These are phyloP conservation scores for Drosophila tani DNA, from an alignment of 1,140 invertebrate genomes.

Conservation along the genomic window DNA sequence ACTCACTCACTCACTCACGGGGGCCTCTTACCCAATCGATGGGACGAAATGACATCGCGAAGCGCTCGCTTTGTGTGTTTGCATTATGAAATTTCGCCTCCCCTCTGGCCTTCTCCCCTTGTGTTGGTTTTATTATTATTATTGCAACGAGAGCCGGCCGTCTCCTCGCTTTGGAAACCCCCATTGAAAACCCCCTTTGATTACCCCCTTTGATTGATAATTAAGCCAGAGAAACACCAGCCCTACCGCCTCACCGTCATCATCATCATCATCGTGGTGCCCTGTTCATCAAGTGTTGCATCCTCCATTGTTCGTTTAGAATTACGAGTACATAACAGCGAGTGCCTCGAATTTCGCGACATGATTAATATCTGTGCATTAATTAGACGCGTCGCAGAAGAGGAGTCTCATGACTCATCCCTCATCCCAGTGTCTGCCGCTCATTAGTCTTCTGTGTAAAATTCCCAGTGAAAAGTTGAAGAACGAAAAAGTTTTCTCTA, in stretches of 20 bases:
- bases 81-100: slow-evolving; percentile 30
- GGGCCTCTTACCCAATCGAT: slow-evolving; percentile 49
- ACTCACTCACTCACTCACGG: not conserved
- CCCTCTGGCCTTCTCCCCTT: not conserved
- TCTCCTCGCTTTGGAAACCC: not conserved
- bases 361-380: slow-evolving; percentile 73
- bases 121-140: slow-evolving; percentile 6
- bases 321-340: slow-evolving; percentile 45
- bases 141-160: slow-evolving; percentile 1
- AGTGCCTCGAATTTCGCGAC: slow-evolving; percentile 45
- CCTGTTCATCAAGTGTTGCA: slow-evolving; percentile 19
- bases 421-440: slow-evolving; percentile 20
- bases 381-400: slow-evolving; percentile 54
- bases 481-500: slow-evolving; percentile 40
- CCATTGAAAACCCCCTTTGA: not conserved
- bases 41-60: slow-evolving; percentile 9
- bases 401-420: slow-evolving; percentile 14
- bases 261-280: slow-evolving; percentile 18
- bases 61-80: slow-evolving; percentile 14
- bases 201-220: slow-evolving; percentile 35
- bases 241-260: slow-evolving; percentile 7
- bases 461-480: slow-evolving; percentile 38
- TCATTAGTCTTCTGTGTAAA: slow-evolving; percentile 54
- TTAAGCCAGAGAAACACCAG: slow-evolving; percentile 30
- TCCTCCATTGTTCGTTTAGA: slow-evolving; percentile 52